Evolutionary conservation across 2,113 vertebrate genomes (phyloP).

Genomic region (Sceloporus undulatus): DNA sequence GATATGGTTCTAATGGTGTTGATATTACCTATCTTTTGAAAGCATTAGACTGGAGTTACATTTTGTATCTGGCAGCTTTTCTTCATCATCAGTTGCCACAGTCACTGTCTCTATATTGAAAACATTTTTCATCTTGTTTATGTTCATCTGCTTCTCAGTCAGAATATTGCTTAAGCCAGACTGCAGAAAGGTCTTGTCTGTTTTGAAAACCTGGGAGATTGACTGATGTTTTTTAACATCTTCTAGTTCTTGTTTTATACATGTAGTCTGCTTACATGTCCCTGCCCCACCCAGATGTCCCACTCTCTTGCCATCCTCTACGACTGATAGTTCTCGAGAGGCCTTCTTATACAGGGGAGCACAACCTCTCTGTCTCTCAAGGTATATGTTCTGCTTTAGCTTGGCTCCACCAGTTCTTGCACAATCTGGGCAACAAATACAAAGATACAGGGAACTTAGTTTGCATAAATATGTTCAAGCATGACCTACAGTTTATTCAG

Average conservation of each 20-base stretch:
- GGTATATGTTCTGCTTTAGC: neutral
- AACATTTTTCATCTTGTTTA: neutral
- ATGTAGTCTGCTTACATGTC: no score
- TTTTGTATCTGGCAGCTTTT: neutral
- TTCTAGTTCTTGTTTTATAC: neutral
- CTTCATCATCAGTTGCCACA: neutral
- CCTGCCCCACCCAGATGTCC: neutral
- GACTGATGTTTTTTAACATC: neutral
- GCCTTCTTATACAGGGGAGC: neutral
- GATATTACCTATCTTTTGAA: neutral
- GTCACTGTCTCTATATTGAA: neutral
- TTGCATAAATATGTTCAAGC: neutral
- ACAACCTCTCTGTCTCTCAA: neutral
- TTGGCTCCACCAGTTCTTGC: neutral
- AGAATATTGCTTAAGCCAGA: neutral
- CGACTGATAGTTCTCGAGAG: neutral
- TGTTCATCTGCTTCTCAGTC: neutral
- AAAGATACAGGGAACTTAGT: neutral
- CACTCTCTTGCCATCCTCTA: neutral
- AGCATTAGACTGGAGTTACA: neutral
- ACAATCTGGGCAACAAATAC: neutral
- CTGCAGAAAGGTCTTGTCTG: neutral
- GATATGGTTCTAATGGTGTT: neutral
- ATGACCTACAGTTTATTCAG: neutral
- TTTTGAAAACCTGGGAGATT: neutral